These are phyloP conservation scores for Leucophora obtusa DNA, from an alignment of 2,888 invertebrate genomes.

Conservation along the genomic window DNA sequence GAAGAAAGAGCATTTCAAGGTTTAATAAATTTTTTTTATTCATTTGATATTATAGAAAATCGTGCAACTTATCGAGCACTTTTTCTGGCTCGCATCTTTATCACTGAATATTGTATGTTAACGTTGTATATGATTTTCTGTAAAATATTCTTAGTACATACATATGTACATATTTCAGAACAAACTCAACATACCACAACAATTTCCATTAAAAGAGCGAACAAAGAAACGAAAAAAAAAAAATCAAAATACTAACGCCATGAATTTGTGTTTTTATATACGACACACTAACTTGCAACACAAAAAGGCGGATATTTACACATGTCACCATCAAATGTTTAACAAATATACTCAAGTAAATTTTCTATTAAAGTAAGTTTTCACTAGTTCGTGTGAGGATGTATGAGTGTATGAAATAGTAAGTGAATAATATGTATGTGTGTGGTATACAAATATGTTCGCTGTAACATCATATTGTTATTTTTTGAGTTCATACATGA, in stretches of 20 bases:
- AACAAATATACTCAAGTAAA: slow-evolving; percentile 43
- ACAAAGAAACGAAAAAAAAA: too few species aligned
- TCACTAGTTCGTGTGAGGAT: neutral
- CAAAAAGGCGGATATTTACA: slow-evolving; percentile 52
- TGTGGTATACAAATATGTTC: neutral
- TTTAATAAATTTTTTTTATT: too few species aligned
- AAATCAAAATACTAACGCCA: slow-evolving; percentile 15
- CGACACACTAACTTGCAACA: slow-evolving; percentile 16
- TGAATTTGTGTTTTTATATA: slow-evolving; percentile 1
- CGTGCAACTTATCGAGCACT: slow-evolving; percentile 11
- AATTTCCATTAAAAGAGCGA: neutral
- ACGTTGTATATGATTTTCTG: slow-evolving; percentile 44
- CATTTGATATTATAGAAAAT: neutral
- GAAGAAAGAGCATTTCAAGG: too few species aligned
- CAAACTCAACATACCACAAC: neutral
- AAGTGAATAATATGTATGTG: neutral
- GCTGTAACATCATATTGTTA: slow-evolving; percentile 45
- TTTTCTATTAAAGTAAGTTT: slow-evolving; percentile 25
- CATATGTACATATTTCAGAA: neutral
- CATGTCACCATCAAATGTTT: slow-evolving; percentile 50
- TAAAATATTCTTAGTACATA: slow-evolving; percentile 27
- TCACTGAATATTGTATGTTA: slow-evolving; percentile 22
- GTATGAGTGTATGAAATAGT: too few species aligned
- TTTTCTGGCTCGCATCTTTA: slow-evolving; percentile 2
- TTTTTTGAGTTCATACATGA: slow-evolving; percentile 41